These are phyloP conservation scores for Danio jaintianensis DNA, from an alignment of 2,797 vertebrate species.

Conservation along the genomic window DNA sequence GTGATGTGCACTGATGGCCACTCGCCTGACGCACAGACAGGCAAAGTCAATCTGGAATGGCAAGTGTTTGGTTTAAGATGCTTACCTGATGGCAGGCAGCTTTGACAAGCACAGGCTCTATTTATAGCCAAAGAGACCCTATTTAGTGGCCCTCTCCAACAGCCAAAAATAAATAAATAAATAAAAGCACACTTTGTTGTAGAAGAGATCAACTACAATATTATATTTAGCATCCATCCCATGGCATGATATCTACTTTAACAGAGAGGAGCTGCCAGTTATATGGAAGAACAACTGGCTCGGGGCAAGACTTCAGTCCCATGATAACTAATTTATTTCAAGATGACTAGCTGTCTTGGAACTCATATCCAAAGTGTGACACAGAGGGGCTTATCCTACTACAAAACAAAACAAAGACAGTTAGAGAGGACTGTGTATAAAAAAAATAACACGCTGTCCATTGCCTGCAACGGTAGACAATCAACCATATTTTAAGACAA, in stretches of 20 bases:
- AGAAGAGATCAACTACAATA: not conserved
- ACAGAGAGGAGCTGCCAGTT: not conserved
- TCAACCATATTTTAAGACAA: too few relatives aligned
- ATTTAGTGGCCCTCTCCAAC: not conserved
- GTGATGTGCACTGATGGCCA: not conserved
- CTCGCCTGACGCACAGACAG: not conserved
- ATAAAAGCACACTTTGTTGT: not conserved
- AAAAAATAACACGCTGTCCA: not conserved
- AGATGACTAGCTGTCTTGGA: not conserved
- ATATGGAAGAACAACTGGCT: constrained; percentile 5
- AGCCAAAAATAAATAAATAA: not conserved
- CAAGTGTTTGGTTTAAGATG: constrained; percentile 45
- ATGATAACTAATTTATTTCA: constrained; percentile 21
- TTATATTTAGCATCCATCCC: constrained; percentile 18
- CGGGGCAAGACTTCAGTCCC: constrained; percentile 5
- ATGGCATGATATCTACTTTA: not conserved
- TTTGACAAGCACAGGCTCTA: constrained; percentile 44
- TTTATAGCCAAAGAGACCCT: constrained; percentile 42
- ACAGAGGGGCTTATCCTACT: not conserved
- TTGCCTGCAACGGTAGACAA: not conserved
- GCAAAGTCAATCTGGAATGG: constrained; percentile 16
- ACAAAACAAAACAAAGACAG: not conserved
- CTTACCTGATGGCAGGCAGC: constrained; percentile 45
- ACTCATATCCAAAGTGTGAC: constrained; percentile 5
- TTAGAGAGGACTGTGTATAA: not conserved